These are phyloP conservation scores for Istiophorus platypterus DNA, from an alignment of 2,113 vertebrate genomes.

Conservation along the genomic window DNA sequence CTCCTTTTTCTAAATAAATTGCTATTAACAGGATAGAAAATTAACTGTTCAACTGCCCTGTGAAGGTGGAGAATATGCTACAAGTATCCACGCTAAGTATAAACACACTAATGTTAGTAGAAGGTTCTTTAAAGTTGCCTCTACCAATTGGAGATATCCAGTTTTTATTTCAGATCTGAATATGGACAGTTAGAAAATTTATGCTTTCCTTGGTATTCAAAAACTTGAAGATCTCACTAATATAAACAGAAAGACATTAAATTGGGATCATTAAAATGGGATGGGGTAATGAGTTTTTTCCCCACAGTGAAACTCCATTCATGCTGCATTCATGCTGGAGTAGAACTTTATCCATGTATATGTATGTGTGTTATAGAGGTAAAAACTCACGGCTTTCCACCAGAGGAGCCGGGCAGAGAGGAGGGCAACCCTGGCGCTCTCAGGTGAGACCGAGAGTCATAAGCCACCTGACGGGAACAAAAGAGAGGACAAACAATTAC, in stretches of 20 bases:
- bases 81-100: not conserved
- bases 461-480: slow-evolving; percentile 79
- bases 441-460: slow-evolving; percentile 91
- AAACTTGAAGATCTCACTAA: not conserved
- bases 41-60: not conserved
- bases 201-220: not conserved
- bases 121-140: not conserved
- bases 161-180: not conserved
- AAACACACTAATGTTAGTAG: not conserved
- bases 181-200: not conserved
- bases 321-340: not conserved
- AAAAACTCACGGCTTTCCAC: slow-evolving; percentile 91
- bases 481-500: not conserved
- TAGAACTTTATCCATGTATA: not conserved
- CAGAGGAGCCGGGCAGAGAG: slow-evolving; percentile 85
- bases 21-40: no score
- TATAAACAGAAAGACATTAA: not conserved
- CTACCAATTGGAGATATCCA: not conserved
- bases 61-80: not conserved
- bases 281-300: not conserved
- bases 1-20: no score
- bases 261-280: no score
- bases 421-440: slow-evolving; percentile 86
- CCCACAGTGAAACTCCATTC: not conserved
- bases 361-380: not conserved